Evolutionary conservation across 2,113 vertebrate species (phyloP).

Genomic region (Platysternon megacephalum): DNA sequence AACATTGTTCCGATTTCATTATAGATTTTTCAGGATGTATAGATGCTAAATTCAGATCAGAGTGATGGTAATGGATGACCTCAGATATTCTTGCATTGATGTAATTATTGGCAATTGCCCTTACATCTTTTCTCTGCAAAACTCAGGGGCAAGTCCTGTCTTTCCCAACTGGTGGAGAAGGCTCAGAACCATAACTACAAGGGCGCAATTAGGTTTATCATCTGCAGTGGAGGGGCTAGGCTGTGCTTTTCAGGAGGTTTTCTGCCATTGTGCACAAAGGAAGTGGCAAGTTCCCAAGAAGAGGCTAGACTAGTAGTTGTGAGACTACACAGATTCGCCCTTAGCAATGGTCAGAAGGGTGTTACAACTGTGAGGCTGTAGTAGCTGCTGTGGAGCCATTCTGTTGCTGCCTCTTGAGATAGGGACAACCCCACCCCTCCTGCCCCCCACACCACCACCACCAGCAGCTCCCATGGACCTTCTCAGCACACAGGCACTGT

Average conservation of each 20-base stretch:
- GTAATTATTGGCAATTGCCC: not conserved
- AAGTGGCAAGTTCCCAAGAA: not conserved
- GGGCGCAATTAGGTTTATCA: not conserved
- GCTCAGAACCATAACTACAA: not conserved
- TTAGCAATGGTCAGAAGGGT: fast-evolving
- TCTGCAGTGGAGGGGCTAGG: fast-evolving
- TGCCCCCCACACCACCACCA: too few relatives aligned
- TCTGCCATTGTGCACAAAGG: not conserved
- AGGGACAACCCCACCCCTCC: not conserved
- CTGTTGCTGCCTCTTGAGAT: not conserved
- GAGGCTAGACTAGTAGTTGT: not conserved
- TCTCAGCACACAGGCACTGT: not conserved
- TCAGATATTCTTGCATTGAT: slow-evolving; percentile 22
- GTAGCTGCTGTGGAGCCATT: not conserved
- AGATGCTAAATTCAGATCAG: slow-evolving; percentile 1
- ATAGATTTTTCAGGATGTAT: not conserved
- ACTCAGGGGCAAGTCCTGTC: not conserved
- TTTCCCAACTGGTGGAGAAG: not conserved
- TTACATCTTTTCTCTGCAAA: slow-evolving; percentile 20
- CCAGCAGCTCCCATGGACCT: not conserved
- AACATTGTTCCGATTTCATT: slow-evolving; percentile 16
- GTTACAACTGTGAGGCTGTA: not conserved
- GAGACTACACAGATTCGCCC: not conserved
- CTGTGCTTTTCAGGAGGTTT: not conserved
- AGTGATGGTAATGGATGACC: not conserved